Evolutionary conservation across 2,797 vertebrate species (phyloP).

Genomic region (Gallinago stenura): DNA sequence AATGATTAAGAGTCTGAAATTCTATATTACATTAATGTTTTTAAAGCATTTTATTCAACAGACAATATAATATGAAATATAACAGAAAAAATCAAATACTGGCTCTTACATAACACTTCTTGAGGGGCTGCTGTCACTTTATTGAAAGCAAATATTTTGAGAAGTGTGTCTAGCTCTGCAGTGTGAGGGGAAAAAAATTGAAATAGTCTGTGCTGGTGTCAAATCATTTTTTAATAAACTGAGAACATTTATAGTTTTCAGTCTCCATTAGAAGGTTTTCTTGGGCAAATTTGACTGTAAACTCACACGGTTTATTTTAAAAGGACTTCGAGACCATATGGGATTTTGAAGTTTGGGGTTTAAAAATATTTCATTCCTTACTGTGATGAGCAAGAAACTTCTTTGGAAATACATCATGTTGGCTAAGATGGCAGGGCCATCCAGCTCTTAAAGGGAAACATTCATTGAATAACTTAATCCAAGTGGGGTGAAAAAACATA

Average conservation of each 20-base stretch:
- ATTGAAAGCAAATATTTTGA: conserved; percentile 63
- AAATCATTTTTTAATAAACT: conserved; percentile 70
- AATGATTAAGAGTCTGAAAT: conserved; percentile 74
- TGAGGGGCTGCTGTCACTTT: conserved; percentile 65
- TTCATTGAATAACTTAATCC: background rate
- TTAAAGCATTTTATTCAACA: conserved; percentile 60
- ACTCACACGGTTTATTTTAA: conserved; percentile 18
- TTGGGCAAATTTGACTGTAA: conserved; percentile 45
- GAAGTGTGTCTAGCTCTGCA: conserved; percentile 56
- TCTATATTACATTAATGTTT: conserved; percentile 67
- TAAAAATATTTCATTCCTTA: conserved; percentile 38
- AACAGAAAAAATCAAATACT: conserved; percentile 34
- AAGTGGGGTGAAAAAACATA: background rate
- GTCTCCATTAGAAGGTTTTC: conserved; percentile 42
- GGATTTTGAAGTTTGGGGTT: conserved; percentile 59
- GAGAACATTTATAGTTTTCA: conserved; percentile 60
- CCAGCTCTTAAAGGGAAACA: conserved; percentile 28
- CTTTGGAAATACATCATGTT: background rate
- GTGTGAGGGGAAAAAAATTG: background rate
- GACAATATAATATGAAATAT: conserved; percentile 61
- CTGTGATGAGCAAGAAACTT: conserved; percentile 28
- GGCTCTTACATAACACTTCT: conserved; percentile 46
- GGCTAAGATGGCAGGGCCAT: conserved; percentile 13
- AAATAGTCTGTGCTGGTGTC: conserved; percentile 60
- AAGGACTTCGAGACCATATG: conserved; percentile 36